These are phyloP conservation scores for Cyclargus thomasi DNA, from an alignment of 1,140 invertebrate genomes.

Conservation along the genomic window DNA sequence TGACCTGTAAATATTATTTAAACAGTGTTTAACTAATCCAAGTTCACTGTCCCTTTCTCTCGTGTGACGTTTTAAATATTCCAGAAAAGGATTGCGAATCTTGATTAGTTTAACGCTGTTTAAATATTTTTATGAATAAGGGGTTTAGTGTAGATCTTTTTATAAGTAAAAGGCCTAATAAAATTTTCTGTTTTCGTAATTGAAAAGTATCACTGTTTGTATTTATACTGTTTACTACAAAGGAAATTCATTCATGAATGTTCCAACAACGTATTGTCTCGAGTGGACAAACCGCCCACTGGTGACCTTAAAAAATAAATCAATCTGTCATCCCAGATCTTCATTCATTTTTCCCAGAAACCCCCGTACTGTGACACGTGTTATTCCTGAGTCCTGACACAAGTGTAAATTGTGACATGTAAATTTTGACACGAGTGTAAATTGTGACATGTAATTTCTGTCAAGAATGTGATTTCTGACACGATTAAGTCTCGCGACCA, in stretches of 20 bases:
- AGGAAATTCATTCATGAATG: not conserved
- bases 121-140: too few relatives aligned
- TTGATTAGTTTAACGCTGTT: too few relatives aligned
- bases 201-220: too few relatives aligned
- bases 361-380: not conserved
- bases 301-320: not conserved
- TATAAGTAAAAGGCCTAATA: too few relatives aligned
- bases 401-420: not conserved
- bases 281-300: conserved; percentile 7
- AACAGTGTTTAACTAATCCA: too few relatives aligned
- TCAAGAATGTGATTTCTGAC: not conserved
- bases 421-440: not conserved
- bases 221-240: too few relatives aligned
- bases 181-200: too few relatives aligned
- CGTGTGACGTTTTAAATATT: too few relatives aligned
- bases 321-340: conserved; percentile 1
- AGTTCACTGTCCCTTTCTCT: too few relatives aligned
- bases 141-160: too few relatives aligned
- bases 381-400: not conserved
- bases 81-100: too few relatives aligned
- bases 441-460: not conserved
- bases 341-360: not conserved
- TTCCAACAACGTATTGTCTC: not conserved
- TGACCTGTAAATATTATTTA: too few relatives aligned
- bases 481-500: not conserved